Conservation (phyloP, 2,113 vertebrate genomes). For the Nycticryphes semicollaris region DNA sequence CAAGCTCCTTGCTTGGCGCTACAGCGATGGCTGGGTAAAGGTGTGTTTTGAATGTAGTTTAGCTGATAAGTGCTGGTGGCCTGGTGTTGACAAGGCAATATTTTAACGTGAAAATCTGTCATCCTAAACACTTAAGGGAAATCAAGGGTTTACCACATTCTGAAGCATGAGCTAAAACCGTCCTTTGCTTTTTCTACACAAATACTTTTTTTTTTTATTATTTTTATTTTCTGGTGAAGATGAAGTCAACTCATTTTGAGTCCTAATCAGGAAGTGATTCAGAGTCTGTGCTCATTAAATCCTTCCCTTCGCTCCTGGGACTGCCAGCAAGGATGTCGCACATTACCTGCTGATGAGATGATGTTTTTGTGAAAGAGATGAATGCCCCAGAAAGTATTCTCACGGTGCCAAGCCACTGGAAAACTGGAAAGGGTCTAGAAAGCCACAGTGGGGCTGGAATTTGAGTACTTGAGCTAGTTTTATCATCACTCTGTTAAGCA, state of each 20-base stretch:
- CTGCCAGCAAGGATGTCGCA: slow-evolving; percentile 36
- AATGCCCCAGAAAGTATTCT: slow-evolving; percentile 39
- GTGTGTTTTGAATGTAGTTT: neutral
- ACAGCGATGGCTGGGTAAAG: neutral
- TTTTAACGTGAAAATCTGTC: neutral
- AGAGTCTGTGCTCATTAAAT: slow-evolving; percentile 46
- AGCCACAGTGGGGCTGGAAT: neutral
- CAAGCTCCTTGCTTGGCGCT: neutral
- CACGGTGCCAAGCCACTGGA: neutral
- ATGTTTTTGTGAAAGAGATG: slow-evolving; percentile 21
- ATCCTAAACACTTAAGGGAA: neutral
- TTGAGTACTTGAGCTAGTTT: neutral
- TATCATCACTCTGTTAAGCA: neutral
- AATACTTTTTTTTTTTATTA: neutral
- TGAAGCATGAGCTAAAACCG: neutral
- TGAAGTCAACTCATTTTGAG: slow-evolving; percentile 42
- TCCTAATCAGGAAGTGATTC: slow-evolving; percentile 59
- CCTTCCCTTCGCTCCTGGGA: slow-evolving; percentile 39
- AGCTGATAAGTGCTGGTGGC: neutral
- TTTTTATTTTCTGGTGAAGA: neutral
- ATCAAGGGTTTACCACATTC: neutral
- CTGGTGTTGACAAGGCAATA: neutral
- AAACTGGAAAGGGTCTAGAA: neutral
- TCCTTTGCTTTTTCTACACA: neutral
- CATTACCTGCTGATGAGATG: slow-evolving; percentile 55